Evolutionary conservation across 2,797 vertebrate species (phyloP).

Genomic region (Sebastiscus albofasciatus): DNA sequence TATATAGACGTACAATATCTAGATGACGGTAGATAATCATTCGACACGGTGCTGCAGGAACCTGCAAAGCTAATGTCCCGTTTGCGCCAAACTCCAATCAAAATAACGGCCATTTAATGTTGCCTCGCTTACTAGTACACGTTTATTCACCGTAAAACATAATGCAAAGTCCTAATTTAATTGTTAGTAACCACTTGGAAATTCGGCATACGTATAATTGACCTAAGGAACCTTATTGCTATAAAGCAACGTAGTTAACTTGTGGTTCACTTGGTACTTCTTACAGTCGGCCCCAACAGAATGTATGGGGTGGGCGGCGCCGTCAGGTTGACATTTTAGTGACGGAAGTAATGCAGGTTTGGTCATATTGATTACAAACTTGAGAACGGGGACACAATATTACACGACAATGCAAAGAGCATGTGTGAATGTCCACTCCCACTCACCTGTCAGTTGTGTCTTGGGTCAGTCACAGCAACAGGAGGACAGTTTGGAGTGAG

Average conservation of each 20-base stretch:
- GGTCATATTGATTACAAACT: not conserved
- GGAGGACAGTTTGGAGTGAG: not conserved
- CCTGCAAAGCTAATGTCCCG: not conserved
- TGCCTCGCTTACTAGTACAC: rapidly evolving
- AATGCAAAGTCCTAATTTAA: rapidly evolving
- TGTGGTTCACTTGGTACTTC: rapidly evolving
- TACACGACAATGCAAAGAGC: not conserved
- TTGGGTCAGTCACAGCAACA: conserved; percentile 33
- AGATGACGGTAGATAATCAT: not conserved
- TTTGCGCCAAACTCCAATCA: not conserved
- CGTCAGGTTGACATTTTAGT: not conserved
- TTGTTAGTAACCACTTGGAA: rapidly evolving
- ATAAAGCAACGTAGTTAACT: not conserved
- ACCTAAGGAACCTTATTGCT: rapidly evolving
- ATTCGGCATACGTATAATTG: not conserved
- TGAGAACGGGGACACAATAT: not conserved
- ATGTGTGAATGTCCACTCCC: no score
- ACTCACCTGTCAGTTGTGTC: conserved; percentile 54
- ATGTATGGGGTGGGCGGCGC: conserved; percentile 36
- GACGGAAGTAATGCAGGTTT: not conserved
- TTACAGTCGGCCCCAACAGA: not conserved
- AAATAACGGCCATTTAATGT: not conserved
- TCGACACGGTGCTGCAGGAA: not conserved
- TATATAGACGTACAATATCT: not conserved
- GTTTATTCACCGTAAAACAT: rapidly evolving